These are phyloP conservation scores for Leguminivora glycinivorella DNA, from an alignment of 1,140 invertebrate species.

Conservation along the genomic window DNA sequence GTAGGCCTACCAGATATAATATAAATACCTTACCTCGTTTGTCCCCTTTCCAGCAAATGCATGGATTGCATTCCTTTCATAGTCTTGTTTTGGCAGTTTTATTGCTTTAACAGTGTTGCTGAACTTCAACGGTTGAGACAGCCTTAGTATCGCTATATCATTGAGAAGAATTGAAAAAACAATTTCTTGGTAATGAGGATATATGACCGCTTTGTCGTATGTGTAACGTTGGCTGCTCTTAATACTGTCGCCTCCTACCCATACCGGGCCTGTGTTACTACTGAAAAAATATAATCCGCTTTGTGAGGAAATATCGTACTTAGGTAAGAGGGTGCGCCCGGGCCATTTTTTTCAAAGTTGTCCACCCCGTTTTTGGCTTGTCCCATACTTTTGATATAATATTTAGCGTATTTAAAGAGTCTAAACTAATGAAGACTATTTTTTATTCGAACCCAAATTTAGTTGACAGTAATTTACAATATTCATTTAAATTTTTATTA, in stretches of 20 bases:
- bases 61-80: not conserved
- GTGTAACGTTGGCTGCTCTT: not conserved
- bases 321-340: too few species aligned
- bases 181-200: not conserved
- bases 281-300: not conserved
- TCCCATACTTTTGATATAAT: too few species aligned
- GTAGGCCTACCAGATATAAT: too few species aligned
- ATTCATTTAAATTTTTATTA: too few species aligned
- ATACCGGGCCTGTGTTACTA: not conserved
- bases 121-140: slow-evolving; percentile 36
- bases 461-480: too few species aligned
- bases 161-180: slow-evolving; percentile 28
- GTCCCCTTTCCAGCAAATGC: slow-evolving; percentile 30
- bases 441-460: too few species aligned
- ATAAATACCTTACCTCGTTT: slow-evolving; percentile 32
- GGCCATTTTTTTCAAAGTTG: too few species aligned
- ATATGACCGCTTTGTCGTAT: not conserved
- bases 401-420: too few species aligned
- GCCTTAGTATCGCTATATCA: slow-evolving; percentile 42
- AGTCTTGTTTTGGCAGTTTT: not conserved
- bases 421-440: too few species aligned
- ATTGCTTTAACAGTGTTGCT: slow-evolving; percentile 10
- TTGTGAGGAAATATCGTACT: too few species aligned
- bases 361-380: too few species aligned
- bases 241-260: not conserved